phyloP scores from a whole-genome alignment of 1,140 invertebrate genomes.

The Lycorma delicatula region DNA sequence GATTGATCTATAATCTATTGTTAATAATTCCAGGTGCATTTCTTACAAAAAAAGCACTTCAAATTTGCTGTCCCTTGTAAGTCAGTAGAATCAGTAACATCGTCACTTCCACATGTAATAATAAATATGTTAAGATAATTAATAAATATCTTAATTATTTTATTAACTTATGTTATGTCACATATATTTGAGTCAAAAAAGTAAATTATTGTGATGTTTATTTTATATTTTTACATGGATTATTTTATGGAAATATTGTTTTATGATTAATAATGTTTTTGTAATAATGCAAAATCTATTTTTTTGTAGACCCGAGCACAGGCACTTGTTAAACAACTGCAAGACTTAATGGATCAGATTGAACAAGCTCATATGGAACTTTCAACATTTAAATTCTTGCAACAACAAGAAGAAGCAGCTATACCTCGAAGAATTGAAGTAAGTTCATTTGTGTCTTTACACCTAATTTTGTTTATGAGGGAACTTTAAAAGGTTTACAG shows the following conservation, averaged over 20 bases:
- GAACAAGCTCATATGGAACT: constrained; percentile 83
- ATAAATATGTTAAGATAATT: no score
- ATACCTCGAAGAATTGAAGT: constrained; percentile 82
- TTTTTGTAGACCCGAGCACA: constrained; percentile 61
- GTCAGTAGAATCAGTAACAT: no score
- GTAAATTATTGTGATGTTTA: not conserved
- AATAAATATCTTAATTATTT: no score
- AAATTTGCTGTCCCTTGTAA: no score
- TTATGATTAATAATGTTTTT: not conserved
- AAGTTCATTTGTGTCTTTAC: constrained; percentile 18
- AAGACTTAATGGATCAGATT: constrained; percentile 80
- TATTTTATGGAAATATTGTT: not conserved
- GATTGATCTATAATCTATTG: no score
- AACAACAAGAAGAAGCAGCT: constrained; percentile 82
- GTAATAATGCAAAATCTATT: no score
- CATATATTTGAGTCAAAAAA: no score
- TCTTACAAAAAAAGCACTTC: no score
- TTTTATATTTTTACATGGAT: no score
- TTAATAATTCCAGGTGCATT: no score
- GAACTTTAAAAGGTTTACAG: not conserved
- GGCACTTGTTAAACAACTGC: constrained; percentile 80
- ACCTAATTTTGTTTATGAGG: not conserved
- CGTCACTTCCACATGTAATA: no score
- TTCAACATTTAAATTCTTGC: constrained; percentile 86
- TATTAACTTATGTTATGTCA: no score